Evolutionary conservation across 2,797 vertebrate genomes (phyloP).

Genomic region (Eurystomus glaucurus): DNA sequence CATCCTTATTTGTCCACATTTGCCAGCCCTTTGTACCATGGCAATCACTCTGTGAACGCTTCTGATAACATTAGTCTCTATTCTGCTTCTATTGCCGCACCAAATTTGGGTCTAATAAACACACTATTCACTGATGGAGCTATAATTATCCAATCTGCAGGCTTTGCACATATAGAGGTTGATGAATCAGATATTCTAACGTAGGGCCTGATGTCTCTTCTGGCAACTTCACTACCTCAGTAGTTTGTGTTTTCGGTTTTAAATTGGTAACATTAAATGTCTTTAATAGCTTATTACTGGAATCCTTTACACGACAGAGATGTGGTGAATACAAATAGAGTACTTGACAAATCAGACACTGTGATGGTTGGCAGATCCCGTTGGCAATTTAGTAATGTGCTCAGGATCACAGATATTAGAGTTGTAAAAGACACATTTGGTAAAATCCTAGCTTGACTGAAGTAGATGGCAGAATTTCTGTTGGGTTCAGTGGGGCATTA

Average conservation of each 20-base stretch:
- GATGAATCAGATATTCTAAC: constrained; percentile 67
- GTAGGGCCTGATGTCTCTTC: constrained; percentile 57
- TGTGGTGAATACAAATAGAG: constrained; percentile 66
- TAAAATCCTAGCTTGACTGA: not conserved
- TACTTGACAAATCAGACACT: constrained; percentile 52
- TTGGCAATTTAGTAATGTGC: constrained; percentile 26
- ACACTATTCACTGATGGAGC: constrained; percentile 51
- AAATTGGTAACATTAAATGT: constrained; percentile 72
- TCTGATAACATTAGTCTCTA: constrained; percentile 36
- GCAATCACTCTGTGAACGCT: constrained; percentile 1
- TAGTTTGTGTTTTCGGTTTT: constrained; percentile 72
- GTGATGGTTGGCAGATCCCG: constrained; percentile 54
- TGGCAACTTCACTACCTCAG: constrained; percentile 64
- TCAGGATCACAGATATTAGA: constrained; percentile 39
- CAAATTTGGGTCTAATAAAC: constrained; percentile 66
- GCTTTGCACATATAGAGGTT: constrained; percentile 60
- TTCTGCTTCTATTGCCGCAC: constrained; percentile 19
- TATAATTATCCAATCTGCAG: constrained; percentile 71
- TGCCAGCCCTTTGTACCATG: not conserved
- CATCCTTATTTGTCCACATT: constrained; percentile 29
- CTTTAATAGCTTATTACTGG: constrained; percentile 75
- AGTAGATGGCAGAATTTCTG: constrained; percentile 27
- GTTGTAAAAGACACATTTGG: not conserved
- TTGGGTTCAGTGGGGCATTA: not conserved
- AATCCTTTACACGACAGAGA: constrained; percentile 57